Percentiles rank a stretch among this genome's conserved stretches.
Evolutionary conservation across 2,113 vertebrate genomes (phyloP).

Genomic region (Chunga burmeisteri): DNA sequence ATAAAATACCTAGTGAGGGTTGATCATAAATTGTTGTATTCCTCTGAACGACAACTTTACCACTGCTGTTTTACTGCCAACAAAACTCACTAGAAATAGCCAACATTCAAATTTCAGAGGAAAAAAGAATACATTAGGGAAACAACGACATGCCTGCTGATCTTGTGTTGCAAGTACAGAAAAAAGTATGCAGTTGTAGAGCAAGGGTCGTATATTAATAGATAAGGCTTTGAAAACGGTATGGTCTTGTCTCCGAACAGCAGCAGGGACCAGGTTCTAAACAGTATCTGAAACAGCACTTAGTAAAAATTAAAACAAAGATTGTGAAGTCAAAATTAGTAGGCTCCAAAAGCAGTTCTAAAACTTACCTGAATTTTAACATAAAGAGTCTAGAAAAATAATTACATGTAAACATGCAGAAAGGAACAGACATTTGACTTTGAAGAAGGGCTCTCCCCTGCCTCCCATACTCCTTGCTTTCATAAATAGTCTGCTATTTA

Average conservation of each 20-base stretch:
- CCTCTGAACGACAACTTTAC: not conserved
- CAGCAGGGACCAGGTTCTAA: not conserved
- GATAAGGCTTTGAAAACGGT: not conserved
- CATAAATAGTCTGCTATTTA: not conserved
- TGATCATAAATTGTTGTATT: not conserved
- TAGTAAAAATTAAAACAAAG: not conserved
- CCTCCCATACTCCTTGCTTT: not conserved
- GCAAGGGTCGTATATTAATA: not conserved
- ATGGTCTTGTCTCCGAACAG: not conserved
- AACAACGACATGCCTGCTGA: not conserved
- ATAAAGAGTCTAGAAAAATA: not conserved
- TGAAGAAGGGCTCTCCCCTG: not conserved
- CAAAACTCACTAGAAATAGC: not conserved
- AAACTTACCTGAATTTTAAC: not conserved
- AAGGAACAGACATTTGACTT: not conserved
- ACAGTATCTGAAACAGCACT: not conserved
- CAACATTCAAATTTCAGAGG: not conserved
- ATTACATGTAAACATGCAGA: not conserved
- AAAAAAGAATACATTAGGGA: not conserved
- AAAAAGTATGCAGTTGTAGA: not conserved
- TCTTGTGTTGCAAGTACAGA: not conserved
- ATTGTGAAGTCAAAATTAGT: not conserved
- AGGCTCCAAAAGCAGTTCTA: not conserved
- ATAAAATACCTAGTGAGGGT: not conserved
- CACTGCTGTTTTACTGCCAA: not conserved